Evolutionary conservation across 23 tunicate species (phyloP), one percentile per base, ranked within the genome.

Genomic region (Styela clava): DNA sequence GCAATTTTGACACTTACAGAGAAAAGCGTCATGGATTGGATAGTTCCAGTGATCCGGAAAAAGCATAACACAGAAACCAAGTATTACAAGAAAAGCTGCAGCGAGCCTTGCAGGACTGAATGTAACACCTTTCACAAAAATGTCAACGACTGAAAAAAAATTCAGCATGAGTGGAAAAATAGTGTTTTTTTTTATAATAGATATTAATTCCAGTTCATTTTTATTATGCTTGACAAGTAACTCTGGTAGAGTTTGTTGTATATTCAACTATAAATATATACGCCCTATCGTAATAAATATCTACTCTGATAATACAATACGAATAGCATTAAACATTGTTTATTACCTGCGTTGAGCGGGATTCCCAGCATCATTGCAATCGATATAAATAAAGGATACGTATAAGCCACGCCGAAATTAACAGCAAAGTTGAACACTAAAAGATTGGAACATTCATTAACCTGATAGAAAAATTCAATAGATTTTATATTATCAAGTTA

Each of bases 341-440:
- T 44, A 44, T 44, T 85, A 91, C 97, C 86, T 78, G 99, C 97
- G 67, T 96, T 96, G 16, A 88, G 82, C 1, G 99, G 99, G 33
- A 96, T 92, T 65, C 92, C 97, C 79, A 96, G 79, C 93, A 87
- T 87, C 93, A 91, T 91, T 0, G 97, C 90, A 44, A 96, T 82
- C 34, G 99, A 88, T 24, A 96, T 88, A 77, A 96, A 91, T 9
- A 96, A 85, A 1, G 99, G 99, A 67, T 84, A 96, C 2, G 99
- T 96, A 85, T 78, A 87, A 32, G 99, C 96, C 24, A 96, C 68
- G 16, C 99, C 99, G 61, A 91, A 96, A 71, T 96, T 96, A 28
- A 96, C 89, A 12, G 90, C 84, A 82, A 92, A 96, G 79, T 96
- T 96, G 84, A 96, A 96, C 36, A 88, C 97, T 83, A 64, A 64